Conservation (phyloP, 64 coral and sea anemone species). For the Cladopsammia gracilis region DNA sequence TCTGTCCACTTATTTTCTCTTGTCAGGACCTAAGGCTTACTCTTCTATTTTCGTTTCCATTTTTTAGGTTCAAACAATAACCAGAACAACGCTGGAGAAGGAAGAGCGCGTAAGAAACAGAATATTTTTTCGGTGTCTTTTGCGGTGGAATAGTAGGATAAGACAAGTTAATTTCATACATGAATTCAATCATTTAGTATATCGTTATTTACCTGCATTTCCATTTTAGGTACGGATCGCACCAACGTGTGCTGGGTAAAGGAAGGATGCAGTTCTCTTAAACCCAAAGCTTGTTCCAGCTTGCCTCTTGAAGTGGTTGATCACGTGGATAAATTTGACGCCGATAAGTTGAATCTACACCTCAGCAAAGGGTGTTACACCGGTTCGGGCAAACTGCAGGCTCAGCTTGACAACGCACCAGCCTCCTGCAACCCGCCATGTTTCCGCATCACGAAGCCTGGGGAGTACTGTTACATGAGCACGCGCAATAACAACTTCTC, state of each 20-base stretch:
- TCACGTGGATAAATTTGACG: constrained; percentile 14
- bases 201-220: not conserved
- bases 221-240: constrained; percentile 53
- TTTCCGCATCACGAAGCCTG: constrained; percentile 70
- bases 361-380: constrained; percentile 58
- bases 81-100: constrained; percentile 34
- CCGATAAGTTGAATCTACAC: constrained; percentile 39
- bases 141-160: too few species aligned
- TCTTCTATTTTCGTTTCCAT: not conserved
- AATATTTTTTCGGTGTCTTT: too few species aligned
- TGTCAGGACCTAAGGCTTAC: not conserved
- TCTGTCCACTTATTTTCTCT: not conserved
- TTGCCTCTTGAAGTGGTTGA: constrained; percentile 65
- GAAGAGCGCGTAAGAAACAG: constrained; percentile 16
- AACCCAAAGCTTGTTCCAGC: constrained; percentile 44
- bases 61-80: constrained; percentile 44
- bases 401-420: constrained; percentile 59
- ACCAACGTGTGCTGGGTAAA: constrained; percentile 61
- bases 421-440: constrained; percentile 69
- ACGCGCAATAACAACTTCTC: constrained; percentile 81
- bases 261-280: constrained; percentile 46
- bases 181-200: too few species aligned
- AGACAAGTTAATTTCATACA: too few species aligned
- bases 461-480: constrained; percentile 67
- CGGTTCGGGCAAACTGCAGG: not conserved